Conservation (phyloP, 2,113 vertebrate genomes). For the Alaudala cheleensis region DNA sequence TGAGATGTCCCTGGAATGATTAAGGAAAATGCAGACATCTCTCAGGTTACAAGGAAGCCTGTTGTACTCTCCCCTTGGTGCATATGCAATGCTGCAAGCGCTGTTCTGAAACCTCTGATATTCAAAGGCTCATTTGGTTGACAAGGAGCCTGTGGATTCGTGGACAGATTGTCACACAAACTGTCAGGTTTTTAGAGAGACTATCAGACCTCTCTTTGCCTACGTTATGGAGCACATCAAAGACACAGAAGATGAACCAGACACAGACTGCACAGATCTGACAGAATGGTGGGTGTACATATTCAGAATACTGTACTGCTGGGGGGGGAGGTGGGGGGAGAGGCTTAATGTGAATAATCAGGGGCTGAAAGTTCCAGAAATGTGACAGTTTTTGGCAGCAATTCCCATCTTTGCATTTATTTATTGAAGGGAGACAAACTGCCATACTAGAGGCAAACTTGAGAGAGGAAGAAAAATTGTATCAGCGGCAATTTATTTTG, state of each 20-base stretch:
- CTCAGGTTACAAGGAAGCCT: conserved; percentile 49
- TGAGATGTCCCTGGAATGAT: conserved; percentile 66
- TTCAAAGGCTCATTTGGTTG: conserved; percentile 68
- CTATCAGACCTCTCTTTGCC: conserved; percentile 71
- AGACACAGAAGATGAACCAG: conserved; percentile 64
- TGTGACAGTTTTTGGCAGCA: conserved; percentile 64
- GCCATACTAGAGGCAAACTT: conserved; percentile 59
- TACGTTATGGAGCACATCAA: conserved; percentile 47
- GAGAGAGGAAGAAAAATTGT: conserved; percentile 49
- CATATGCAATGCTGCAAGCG: conserved; percentile 38
- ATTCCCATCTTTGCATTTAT: conserved; percentile 65
- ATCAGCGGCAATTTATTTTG: conserved; percentile 55
- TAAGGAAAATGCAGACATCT: conserved; percentile 57
- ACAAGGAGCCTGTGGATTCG: conserved; percentile 58
- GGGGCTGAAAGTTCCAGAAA: conserved; percentile 68
- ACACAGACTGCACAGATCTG: conserved; percentile 66
- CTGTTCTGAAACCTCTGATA: conserved; percentile 45
- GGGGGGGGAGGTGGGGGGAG: background rate
- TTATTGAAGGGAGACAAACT: conserved; percentile 53
- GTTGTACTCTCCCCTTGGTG: conserved; percentile 32
- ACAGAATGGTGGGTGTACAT: conserved; percentile 66
- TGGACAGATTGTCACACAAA: conserved; percentile 76
- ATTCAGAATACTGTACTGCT: conserved; percentile 41
- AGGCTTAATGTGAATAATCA: conserved; percentile 64
- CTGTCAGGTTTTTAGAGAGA: conserved; percentile 78